A percentile compares a stretch with the other conserved stretches of the same genome.
These are phyloP conservation scores for Dryocosmus kuriphilus DNA, from an alignment of 2,888 invertebrate genomes.

Conservation along the genomic window DNA sequence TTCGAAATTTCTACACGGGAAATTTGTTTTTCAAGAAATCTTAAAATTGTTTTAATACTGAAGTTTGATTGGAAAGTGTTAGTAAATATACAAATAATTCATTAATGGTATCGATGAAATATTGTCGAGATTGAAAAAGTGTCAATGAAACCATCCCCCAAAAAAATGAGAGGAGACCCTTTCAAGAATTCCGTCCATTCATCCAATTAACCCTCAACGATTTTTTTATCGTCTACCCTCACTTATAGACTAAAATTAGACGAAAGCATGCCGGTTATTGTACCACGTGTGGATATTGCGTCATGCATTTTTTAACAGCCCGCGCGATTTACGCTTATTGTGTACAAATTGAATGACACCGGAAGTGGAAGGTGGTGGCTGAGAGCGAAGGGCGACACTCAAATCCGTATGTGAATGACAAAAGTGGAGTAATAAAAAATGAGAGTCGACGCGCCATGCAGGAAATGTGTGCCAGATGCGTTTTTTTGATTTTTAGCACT, in stretches of 20 bases:
- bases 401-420: slow-evolving; percentile 43
- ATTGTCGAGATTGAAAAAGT: neutral
- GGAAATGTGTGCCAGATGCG: slow-evolving; percentile 39
- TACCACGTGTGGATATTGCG: slow-evolving; percentile 32
- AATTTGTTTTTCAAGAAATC: no score
- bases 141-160: neutral
- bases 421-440: slow-evolving; percentile 36
- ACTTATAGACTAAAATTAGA: slow-evolving; percentile 26
- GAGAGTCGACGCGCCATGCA: slow-evolving; percentile 32
- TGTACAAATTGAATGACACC: slow-evolving; percentile 42
- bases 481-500: neutral
- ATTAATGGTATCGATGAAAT: neutral
- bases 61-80: no score
- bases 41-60: no score
- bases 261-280: slow-evolving; percentile 24
- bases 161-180: neutral
- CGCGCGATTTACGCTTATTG: slow-evolving; percentile 51
- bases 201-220: slow-evolving; percentile 20
- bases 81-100: neutral
- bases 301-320: slow-evolving; percentile 17
- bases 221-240: slow-evolving; percentile 16
- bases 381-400: slow-evolving; percentile 28
- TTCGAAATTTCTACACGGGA: no score
- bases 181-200: neutral
- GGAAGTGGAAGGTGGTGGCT: slow-evolving; percentile 51